These are phyloP conservation scores for Neodontobutis hainanensis DNA, from an alignment of 2,113 vertebrate species.

Conservation along the genomic window DNA sequence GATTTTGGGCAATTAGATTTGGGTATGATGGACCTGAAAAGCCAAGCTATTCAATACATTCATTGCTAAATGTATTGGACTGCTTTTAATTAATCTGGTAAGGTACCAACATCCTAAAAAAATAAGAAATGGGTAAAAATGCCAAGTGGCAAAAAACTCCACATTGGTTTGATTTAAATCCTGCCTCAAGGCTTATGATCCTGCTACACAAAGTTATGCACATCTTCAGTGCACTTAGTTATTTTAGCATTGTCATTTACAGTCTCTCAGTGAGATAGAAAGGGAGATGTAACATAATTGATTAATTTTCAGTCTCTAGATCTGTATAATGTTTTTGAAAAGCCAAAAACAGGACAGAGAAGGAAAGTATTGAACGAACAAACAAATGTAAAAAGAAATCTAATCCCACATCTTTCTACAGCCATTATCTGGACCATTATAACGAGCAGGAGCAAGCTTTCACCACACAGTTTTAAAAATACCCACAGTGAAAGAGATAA, in stretches of 20 bases:
- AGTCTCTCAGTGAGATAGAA: too few species aligned
- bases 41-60: neutral
- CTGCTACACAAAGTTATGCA: neutral
- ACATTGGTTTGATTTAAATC: neutral
- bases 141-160: neutral
- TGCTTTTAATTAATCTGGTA: constrained; percentile 4
- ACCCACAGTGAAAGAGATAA: constrained; percentile 7
- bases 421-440: constrained; percentile 30
- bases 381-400: neutral
- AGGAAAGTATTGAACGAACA: neutral
- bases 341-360: neutral
- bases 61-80: neutral
- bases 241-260: too few species aligned
- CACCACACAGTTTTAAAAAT: constrained; percentile 29
- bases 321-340: too few species aligned
- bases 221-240: neutral
- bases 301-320: too few species aligned
- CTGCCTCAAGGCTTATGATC: neutral
- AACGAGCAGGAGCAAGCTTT: neutral
- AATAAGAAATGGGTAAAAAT: neutral
- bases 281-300: too few species aligned
- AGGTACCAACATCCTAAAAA: neutral
- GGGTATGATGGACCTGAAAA: constrained; percentile 1
- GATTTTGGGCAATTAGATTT: neutral
- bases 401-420: constrained; percentile 2